phyloP scores from a whole-genome alignment of 2,888 invertebrate genomes.

The Sphaerophoria rueppellii region DNA sequence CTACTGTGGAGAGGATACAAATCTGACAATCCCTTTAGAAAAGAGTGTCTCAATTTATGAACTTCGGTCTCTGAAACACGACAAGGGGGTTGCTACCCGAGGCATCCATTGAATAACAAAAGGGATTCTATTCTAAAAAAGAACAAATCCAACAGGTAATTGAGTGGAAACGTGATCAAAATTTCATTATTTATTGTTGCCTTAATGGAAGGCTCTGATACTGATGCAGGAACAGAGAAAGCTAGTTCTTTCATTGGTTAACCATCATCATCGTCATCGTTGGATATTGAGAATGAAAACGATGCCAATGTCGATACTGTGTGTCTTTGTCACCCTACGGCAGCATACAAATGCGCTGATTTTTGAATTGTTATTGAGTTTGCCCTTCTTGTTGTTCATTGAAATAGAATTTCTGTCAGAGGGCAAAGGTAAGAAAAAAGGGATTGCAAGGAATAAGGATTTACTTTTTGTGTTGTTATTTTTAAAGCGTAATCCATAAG shows the following conservation, averaged over 20 bases:
- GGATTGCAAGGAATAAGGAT: constrained; percentile 37
- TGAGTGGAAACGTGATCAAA: constrained; percentile 81
- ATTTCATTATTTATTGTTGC: constrained; percentile 79
- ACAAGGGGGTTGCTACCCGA: constrained; percentile 11
- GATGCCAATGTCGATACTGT: constrained; percentile 8
- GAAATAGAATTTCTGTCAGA: constrained; percentile 32
- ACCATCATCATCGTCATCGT: constrained; percentile 34
- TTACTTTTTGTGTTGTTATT: constrained; percentile 8
- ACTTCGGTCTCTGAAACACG: constrained; percentile 19
- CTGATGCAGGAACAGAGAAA: not conserved
- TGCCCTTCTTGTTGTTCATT: constrained; percentile 73
- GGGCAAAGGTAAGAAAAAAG: constrained; percentile 11
- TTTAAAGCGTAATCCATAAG: constrained; percentile 10
- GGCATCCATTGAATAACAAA: not conserved
- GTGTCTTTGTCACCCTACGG: constrained; percentile 43
- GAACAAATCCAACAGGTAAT: constrained; percentile 79
- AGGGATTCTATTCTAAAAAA: constrained; percentile 66
- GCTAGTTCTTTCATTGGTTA: constrained; percentile 13
- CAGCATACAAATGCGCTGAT: constrained; percentile 68
- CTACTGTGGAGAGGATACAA: not conserved
- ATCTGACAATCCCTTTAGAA: constrained; percentile 27
- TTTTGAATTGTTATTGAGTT: constrained; percentile 78
- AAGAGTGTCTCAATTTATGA: not conserved
- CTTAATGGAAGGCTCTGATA: constrained; percentile 73
- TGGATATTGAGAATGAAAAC: not conserved